Evolutionary conservation across 37 sponge, comb jelly and placozoan species (phyloP).

Genomic region (Chondrosia reniformis): DNA sequence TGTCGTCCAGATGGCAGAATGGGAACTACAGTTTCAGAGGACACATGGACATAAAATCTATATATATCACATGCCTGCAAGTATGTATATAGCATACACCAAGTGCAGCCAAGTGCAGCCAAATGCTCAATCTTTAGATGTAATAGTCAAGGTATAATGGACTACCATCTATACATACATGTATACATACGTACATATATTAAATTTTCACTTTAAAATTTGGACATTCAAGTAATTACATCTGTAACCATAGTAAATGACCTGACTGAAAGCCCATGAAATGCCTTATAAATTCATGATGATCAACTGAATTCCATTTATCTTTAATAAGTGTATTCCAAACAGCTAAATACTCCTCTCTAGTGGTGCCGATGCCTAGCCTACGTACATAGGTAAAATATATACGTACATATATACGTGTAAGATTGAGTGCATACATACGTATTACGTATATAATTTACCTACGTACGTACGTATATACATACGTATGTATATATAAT

Average conservation of each 20-base stretch:
- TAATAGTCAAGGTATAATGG: too few relatives aligned
- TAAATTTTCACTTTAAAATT: too few relatives aligned
- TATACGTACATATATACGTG: too few relatives aligned
- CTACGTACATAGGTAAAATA: not conserved
- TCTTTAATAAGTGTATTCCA: conserved; percentile 46
- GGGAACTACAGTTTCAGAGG: not conserved
- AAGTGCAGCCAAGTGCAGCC: too few relatives aligned
- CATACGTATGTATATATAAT: not conserved
- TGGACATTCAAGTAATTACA: too few relatives aligned
- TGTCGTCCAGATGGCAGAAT: not conserved
- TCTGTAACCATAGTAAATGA: not conserved
- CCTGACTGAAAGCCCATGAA: conserved; percentile 13
- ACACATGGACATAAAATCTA: not conserved
- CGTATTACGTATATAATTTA: too few relatives aligned
- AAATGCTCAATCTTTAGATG: too few relatives aligned
- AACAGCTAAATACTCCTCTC: not conserved
- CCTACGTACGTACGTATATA: not conserved
- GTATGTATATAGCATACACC: too few relatives aligned
- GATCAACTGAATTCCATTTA: conserved; percentile 25
- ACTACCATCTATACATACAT: too few relatives aligned
- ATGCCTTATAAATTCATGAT: conserved; percentile 36
- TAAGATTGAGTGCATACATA: too few relatives aligned
- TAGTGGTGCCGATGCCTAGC: not conserved
- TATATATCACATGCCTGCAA: too few relatives aligned
- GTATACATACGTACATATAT: too few relatives aligned